phyloP scores from a whole-genome alignment of 1,140 invertebrate species.

The Eulimnadia texana region DNA sequence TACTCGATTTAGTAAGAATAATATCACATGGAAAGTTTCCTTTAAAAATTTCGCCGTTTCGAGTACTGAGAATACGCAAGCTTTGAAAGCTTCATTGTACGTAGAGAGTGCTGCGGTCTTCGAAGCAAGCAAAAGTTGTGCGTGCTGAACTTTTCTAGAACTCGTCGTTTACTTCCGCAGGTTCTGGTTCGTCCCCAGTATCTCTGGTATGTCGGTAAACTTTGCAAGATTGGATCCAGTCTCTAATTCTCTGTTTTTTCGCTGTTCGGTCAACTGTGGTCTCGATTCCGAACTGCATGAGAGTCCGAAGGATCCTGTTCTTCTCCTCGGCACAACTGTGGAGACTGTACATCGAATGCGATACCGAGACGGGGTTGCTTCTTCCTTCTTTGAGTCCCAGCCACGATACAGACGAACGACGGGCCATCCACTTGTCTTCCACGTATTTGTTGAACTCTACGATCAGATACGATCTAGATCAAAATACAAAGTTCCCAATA shows the following conservation, averaged over 20 bases:
- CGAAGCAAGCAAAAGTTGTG: too few relatives aligned
- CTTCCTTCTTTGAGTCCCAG: not conserved
- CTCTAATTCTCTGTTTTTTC: constrained; percentile 69
- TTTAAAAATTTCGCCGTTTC: too few relatives aligned
- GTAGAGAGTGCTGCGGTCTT: too few relatives aligned
- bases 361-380: constrained; percentile 19
- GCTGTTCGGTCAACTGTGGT: constrained; percentile 62
- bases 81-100: too few relatives aligned
- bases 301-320: constrained; percentile 56
- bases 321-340: constrained; percentile 75
- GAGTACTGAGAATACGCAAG: too few relatives aligned
- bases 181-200: not conserved
- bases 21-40: too few relatives aligned
- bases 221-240: constrained; percentile 71
- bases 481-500: not conserved
- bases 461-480: not conserved
- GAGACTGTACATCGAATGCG: constrained; percentile 80
- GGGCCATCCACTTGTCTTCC: constrained; percentile 14
- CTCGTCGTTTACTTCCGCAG: not conserved
- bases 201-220: constrained; percentile 38
- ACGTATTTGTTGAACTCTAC: constrained; percentile 8
- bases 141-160: too few relatives aligned
- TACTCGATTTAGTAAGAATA: too few relatives aligned
- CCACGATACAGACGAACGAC: not conserved
- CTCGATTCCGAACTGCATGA: constrained; percentile 67